Evolutionary conservation across 2,888 invertebrate genomes (phyloP), one percentile per base, ranked within the genome.

Genomic region (Rotaria magnacalcarata): DNA sequence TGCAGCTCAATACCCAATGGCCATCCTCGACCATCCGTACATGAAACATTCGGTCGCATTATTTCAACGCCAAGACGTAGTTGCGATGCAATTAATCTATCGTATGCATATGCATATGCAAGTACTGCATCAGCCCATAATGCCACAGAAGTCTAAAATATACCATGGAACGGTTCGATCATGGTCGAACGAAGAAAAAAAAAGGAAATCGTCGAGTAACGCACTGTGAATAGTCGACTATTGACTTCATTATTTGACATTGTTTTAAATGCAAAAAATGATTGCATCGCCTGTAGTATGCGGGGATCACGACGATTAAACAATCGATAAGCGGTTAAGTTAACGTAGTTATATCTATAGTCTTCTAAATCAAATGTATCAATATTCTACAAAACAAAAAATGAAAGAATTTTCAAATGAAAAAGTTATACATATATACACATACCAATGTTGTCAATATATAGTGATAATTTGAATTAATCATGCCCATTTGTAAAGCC

Each of bases 291-390:
- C 43, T n/a, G n/a, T 43, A n/a, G 10, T n/a, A 80, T 47, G 14
- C 43, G 43, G 4, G 47, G 10, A 80, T 47, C 47, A 80, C n/a
- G 47, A 47, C 80, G 43, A 80, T 96, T 95, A 4, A 96, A 95
- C 88, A 96, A 92, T 84, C 96, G 93, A 92, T 96, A 96, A 0
- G 96, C 95, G n/a, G 96, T 96, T 92, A 96, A 95, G 91, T 96
- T 96, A 74, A 96, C 96, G 84, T 94, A 94, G 90, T 96, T 96
- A 92, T 96, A 96, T 90, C 95, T 95, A 91, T 96, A 96, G 90
- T 91, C 90, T 86, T 91, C 90, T 88, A 92, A 89, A 88, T 91
- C 90, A 84, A 91, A 89, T 27, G 90, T 89, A 87, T 91, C 91
- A n/a, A 91, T 88, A 88, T 92, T 91, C 91, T 91, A 88, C 34